phyloP scores from a whole-genome alignment of 2,888 invertebrate genomes.

The Gymnosoma rotundatum region DNA sequence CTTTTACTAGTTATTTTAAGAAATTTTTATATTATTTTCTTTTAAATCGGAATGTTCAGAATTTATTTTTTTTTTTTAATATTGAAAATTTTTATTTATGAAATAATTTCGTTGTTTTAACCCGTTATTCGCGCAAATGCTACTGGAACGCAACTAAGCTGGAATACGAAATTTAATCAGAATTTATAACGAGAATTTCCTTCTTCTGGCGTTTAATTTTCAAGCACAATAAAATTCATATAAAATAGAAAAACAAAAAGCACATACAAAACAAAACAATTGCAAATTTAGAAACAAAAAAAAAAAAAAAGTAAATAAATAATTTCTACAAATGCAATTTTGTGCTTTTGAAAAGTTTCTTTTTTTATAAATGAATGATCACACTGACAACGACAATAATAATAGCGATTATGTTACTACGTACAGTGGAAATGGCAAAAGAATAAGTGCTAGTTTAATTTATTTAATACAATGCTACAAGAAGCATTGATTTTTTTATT shows the following conservation, averaged over 20 bases:
- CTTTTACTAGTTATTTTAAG: slow-evolving; percentile 48
- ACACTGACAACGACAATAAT: slow-evolving; percentile 41
- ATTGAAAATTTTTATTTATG: slow-evolving; percentile 22
- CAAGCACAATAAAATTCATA: slow-evolving; percentile 55
- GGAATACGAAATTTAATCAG: slow-evolving; percentile 78
- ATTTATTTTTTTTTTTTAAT: no score
- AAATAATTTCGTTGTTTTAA: slow-evolving; percentile 23
- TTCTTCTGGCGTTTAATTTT: slow-evolving; percentile 57
- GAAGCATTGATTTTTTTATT: no score
- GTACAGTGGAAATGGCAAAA: slow-evolving; percentile 28
- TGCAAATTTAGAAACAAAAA: slow-evolving; percentile 40
- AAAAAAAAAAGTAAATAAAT: slow-evolving; percentile 14
- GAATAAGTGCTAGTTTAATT: neutral
- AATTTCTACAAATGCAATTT: slow-evolving; percentile 56
- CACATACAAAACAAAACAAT: slow-evolving; percentile 23
- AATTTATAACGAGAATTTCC: slow-evolving; percentile 80
- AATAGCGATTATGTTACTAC: slow-evolving; percentile 39
- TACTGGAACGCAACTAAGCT: slow-evolving; percentile 81
- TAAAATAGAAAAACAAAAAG: slow-evolving; percentile 18
- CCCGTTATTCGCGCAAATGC: slow-evolving; percentile 77
- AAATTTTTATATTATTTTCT: slow-evolving; percentile 1
- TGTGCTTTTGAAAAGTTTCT: slow-evolving; percentile 40
- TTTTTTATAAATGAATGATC: slow-evolving; percentile 45
- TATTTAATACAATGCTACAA: no score
- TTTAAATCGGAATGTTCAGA: slow-evolving; percentile 48